phyloP scores from a whole-genome alignment of 2,113 vertebrate species.

The Nothobranchius furzeri region DNA sequence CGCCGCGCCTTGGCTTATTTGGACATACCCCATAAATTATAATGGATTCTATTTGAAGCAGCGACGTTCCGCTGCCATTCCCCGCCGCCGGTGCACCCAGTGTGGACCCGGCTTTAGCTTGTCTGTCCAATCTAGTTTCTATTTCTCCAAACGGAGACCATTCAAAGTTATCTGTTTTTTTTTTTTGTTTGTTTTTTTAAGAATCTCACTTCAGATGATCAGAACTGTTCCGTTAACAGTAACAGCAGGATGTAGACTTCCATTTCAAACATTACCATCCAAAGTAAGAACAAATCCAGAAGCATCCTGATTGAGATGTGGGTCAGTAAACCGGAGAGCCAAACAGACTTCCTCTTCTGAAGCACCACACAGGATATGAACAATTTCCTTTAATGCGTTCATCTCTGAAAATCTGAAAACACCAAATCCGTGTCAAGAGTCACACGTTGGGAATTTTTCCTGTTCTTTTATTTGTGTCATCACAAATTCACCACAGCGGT shows the following conservation, averaged over 20 bases:
- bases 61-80: too few relatives aligned
- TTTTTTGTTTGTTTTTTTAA: background rate
- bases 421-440: conserved; percentile 35
- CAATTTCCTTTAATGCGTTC: conserved; percentile 60
- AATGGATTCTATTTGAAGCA: too few relatives aligned
- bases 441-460: conserved; percentile 32
- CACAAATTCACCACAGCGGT: background rate
- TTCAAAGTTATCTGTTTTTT: background rate
- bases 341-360: conserved; percentile 67
- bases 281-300: conserved; percentile 1
- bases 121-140: too few relatives aligned
- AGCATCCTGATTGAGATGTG: conserved; percentile 54
- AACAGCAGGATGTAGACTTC: background rate
- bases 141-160: background rate
- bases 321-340: conserved; percentile 69
- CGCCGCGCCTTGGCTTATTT: too few relatives aligned
- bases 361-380: conserved; percentile 70
- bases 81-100: too few relatives aligned
- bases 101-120: too few relatives aligned
- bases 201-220: too few relatives aligned
- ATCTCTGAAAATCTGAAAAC: conserved; percentile 49
- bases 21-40: too few relatives aligned
- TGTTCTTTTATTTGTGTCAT: background rate
- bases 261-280: background rate
- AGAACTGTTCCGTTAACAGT: too few relatives aligned